Base-by-base conservation (phyloP, 2,113 vertebrate genomes). In the Hassar affinis region DNA sequence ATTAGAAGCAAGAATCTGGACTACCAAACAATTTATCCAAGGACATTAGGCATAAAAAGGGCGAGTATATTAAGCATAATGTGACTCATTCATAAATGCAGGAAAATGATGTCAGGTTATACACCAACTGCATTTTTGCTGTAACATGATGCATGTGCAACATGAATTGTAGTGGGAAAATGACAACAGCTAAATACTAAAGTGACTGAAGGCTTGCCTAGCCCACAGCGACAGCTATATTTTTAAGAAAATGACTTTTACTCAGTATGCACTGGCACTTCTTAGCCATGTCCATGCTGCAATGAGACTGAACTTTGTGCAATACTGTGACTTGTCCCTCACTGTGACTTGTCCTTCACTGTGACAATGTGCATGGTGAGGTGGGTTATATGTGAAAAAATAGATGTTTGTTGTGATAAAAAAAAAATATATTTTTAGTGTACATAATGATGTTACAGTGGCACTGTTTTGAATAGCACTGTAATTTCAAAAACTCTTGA, bases 1-100 rank as follows among this genome's bases (percentile, higher is more conserved):
- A 47, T 52, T 79, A 66, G 57, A 79, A 81, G 11, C 79, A 57
- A 56, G 81, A 81, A 86, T 78, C 80, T 77, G 61, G 4, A 25
- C 59, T 57, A 49, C 18, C 18, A 83, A 68, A 71, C 27, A 75
- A 52, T 61, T 54, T 78, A 61, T 9, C 17, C 66, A 64, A 69
- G 64, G 22, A 54, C 20, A 80, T 80, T 68, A 80, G 52, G 66
- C 66, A 57, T 45, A 27, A 27, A 66, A 80, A n/a, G 3, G 10
- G 6, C 6, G 6, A 42, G 38, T 42, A 10, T 42, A 59, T 20
- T 66, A 25, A 38, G 30, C 49, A 75, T 52, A 27, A 49, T 49
- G 7, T 75, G 18, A 56, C 38, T 56, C 22, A 30, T 33, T 75
- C 27, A 52, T 68, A n/a, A 42, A 45, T 2, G 38, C 38, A 71